Conservation (phyloP, 2,113 vertebrate species). For the Callipepla californica region DNA sequence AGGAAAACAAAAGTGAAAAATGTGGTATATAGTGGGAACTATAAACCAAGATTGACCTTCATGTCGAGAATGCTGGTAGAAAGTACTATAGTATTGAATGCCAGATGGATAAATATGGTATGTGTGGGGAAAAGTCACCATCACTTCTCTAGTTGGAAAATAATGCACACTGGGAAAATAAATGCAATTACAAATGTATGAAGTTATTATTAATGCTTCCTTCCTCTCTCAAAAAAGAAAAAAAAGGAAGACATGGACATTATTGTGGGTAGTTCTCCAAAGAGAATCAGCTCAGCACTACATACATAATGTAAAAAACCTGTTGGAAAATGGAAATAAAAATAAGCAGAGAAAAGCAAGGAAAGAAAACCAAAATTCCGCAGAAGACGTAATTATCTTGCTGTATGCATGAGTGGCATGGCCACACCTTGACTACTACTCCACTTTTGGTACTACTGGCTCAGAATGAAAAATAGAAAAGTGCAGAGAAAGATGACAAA, state of each 20-base stretch:
- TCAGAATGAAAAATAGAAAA: neutral
- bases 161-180: neutral
- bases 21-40: neutral
- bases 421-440: neutral
- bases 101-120: neutral
- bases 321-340: neutral
- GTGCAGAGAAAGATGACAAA: neutral
- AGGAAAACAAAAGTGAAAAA: neutral
- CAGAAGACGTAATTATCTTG: neutral
- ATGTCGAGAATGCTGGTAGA: neutral
- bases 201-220: neutral
- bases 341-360: neutral
- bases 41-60: neutral
- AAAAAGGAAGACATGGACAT: neutral
- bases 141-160: neutral
- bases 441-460: neutral
- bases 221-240: neutral
- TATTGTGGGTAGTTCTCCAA: neutral
- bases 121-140: neutral
- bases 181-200: neutral
- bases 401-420: neutral
- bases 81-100: neutral
- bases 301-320: neutral
- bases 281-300: neutral
- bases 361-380: neutral